Conservation (phyloP, 2,113 vertebrate species). For the Micronisus gabar region DNA sequence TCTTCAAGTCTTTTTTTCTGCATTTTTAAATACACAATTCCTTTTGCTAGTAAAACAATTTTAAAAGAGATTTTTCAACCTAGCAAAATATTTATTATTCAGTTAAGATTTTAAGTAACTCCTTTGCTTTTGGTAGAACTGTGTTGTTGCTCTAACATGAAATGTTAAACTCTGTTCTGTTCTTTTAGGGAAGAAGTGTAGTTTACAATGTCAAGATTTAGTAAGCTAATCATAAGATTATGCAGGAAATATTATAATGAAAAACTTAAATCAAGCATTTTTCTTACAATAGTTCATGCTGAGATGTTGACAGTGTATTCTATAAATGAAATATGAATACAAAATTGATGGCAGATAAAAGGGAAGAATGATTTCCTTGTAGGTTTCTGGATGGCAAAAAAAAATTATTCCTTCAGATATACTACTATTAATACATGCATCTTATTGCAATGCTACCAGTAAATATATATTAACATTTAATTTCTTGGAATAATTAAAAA, state of each 20-base stretch:
- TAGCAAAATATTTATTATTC: background rate
- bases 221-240: conserved; percentile 48
- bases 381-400: conserved; percentile 38
- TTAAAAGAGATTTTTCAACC: background rate
- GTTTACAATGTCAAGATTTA: conserved; percentile 57
- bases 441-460: conserved; percentile 6
- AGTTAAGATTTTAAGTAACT: background rate
- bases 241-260: conserved; percentile 52
- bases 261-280: conserved; percentile 58
- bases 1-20: background rate
- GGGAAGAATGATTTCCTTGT: conserved; percentile 45
- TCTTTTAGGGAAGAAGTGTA: conserved; percentile 26
- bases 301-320: conserved; percentile 63
- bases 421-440: conserved; percentile 8
- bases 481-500: background rate
- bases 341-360: conserved; percentile 61
- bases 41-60: background rate
- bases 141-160: background rate
- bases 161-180: background rate
- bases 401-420: background rate
- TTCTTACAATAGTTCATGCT: conserved; percentile 52
- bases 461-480: background rate
- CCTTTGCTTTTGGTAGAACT: background rate
- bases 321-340: conserved; percentile 69
- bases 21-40: background rate